These are phyloP conservation scores for Camponotus fellah DNA, from an alignment of 2,888 invertebrate genomes.

Conservation along the genomic window DNA sequence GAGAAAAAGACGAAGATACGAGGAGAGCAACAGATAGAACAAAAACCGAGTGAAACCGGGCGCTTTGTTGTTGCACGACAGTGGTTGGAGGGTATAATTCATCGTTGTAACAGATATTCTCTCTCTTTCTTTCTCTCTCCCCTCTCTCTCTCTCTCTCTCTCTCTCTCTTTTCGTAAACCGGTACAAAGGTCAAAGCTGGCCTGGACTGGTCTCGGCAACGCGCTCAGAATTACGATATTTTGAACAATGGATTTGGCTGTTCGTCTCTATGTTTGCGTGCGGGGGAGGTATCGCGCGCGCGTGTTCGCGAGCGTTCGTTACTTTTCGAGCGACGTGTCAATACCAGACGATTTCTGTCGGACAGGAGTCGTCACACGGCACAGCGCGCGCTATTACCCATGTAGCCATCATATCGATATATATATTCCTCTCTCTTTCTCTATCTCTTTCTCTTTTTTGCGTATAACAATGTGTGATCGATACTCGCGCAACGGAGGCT, in stretches of 20 bases:
- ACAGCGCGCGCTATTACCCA: conserved; percentile 52
- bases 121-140: neutral
- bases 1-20: conserved; percentile 49
- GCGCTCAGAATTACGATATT: conserved; percentile 75
- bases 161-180: conserved; percentile 74
- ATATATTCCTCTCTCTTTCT: neutral
- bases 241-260: conserved; percentile 69
- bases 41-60: conserved; percentile 68
- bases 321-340: conserved; percentile 64
- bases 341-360: conserved; percentile 64
- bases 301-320: conserved; percentile 50
- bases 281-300: neutral
- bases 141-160: neutral
- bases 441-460: conserved; percentile 14
- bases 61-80: conserved; percentile 80
- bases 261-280: conserved; percentile 46
- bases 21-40: conserved; percentile 53
- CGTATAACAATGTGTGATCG: conserved; percentile 56
- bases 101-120: conserved; percentile 77
- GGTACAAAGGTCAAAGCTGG: conserved; percentile 82
- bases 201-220: conserved; percentile 64
- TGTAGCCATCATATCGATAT: conserved; percentile 49
- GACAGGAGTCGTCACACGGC: conserved; percentile 56
- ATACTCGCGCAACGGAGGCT: conserved; percentile 52
- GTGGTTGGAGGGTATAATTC: conserved; percentile 78